phyloP scores from a whole-genome alignment of 2,113 vertebrate species.

The Scortum barcoo region DNA sequence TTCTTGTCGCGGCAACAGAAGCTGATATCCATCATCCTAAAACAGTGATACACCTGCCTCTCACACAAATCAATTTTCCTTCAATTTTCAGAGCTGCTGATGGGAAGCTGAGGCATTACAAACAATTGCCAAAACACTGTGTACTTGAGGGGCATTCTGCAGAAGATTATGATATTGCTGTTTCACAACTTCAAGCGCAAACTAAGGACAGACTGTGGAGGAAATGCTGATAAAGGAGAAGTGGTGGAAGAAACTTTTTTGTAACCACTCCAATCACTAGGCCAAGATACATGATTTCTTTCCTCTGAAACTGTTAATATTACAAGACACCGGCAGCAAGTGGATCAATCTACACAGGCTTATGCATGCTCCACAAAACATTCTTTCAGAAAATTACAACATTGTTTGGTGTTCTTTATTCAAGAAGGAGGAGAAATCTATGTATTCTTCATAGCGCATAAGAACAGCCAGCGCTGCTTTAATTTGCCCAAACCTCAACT shows the following conservation, averaged over 20 bases:
- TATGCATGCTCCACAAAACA: not conserved
- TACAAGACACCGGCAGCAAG: slow-evolving; percentile 7
- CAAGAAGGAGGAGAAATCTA: slow-evolving; percentile 7
- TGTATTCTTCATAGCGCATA: not conserved
- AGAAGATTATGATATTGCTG: slow-evolving; percentile 7
- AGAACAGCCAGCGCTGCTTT: slow-evolving; percentile 15
- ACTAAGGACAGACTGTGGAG: slow-evolving; percentile 8
- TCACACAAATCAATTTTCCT: slow-evolving; percentile 38
- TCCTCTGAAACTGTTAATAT: slow-evolving; percentile 16
- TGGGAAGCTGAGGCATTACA: slow-evolving; percentile 2
- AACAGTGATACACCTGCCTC: not conserved
- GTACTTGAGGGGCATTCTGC: not conserved
- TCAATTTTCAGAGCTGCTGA: slow-evolving; percentile 17
- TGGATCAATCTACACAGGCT: not conserved
- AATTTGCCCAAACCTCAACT: slow-evolving; percentile 27
- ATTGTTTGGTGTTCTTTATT: slow-evolving; percentile 11
- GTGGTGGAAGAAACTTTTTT: not conserved
- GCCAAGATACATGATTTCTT: not conserved
- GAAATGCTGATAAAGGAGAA: slow-evolving; percentile 5
- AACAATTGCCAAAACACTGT: slow-evolving; percentile 7
- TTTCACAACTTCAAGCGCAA: slow-evolving; percentile 31
- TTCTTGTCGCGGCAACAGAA: slow-evolving; percentile 3
- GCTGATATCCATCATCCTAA: slow-evolving; percentile 31
- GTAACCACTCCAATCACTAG: no score
- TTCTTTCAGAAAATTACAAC: not conserved